Percentiles rank a stretch among this genome's conserved stretches.
These are phyloP conservation scores for Shargacucullia verbasci DNA, from an alignment of 2,888 invertebrate species.

Conservation along the genomic window DNA sequence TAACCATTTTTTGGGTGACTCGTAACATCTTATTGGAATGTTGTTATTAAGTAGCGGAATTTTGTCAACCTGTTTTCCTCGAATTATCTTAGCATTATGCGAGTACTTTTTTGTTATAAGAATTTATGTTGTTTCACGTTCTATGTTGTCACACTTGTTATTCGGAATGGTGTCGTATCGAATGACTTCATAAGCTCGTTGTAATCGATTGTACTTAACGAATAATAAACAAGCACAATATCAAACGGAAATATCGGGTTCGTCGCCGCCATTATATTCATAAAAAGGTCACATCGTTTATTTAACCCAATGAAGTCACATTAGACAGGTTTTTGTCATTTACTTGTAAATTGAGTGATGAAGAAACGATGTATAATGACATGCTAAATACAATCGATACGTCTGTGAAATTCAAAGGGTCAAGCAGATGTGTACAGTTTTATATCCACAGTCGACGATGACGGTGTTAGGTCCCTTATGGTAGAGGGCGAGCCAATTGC, in stretches of 20 bases:
- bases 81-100: conserved; percentile 31
- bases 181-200: conserved; percentile 58
- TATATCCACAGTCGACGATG: conserved; percentile 41
- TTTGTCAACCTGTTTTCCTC: conserved; percentile 42
- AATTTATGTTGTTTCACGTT: conserved; percentile 39
- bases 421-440: conserved; percentile 32
- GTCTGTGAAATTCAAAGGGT: conserved; percentile 24
- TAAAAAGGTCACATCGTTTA: conserved; percentile 72
- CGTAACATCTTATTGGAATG: conserved; percentile 53
- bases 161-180: conserved; percentile 29
- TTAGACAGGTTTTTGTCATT: conserved; percentile 14
- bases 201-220: conserved; percentile 68
- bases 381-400: conserved; percentile 13
- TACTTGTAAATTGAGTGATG: conserved; percentile 6
- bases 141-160: conserved; percentile 45
- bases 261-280: conserved; percentile 78
- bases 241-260: conserved; percentile 84
- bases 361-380: conserved; percentile 13
- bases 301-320: conserved; percentile 38
- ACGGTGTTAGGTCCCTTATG: conserved; percentile 49
- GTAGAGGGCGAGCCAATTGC: conserved; percentile 51
- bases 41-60: conserved; percentile 32
- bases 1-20: conserved; percentile 54
- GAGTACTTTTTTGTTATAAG: conserved; percentile 34
- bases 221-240: conserved; percentile 75